Conservation (phyloP, 2,888 invertebrate species). For the Drosophila nr. fundita region DNA sequence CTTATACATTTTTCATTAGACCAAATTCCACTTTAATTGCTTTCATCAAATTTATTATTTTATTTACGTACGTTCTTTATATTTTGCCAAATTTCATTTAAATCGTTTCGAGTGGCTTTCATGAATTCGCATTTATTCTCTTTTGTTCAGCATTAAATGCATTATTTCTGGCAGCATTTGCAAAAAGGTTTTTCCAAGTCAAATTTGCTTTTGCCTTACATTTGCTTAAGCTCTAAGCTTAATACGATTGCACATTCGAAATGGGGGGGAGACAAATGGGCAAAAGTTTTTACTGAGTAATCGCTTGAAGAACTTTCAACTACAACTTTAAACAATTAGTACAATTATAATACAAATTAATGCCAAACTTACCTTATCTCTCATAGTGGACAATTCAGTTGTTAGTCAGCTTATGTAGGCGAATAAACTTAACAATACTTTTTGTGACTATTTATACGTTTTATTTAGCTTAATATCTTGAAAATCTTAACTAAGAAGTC, state of each 20-base stretch:
- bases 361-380: slow-evolving; percentile 10
- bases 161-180: slow-evolving; percentile 7
- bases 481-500: not conserved
- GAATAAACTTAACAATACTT: not conserved
- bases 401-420: not conserved
- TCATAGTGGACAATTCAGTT: not conserved
- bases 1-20: not conserved
- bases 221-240: slow-evolving; percentile 12
- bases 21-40: not conserved
- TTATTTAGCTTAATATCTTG: not conserved
- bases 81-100: slow-evolving; percentile 1
- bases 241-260: slow-evolving; percentile 7
- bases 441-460: not conserved
- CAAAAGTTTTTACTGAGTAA: slow-evolving; percentile 21
- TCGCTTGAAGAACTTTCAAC: slow-evolving; percentile 7
- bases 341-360: slow-evolving; percentile 8
- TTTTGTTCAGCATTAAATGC: not conserved
- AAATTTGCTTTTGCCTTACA: not conserved
- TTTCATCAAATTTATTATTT: not conserved
- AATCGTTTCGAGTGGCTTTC: slow-evolving; percentile 2
- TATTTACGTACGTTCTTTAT: not conserved
- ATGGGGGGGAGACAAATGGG: slow-evolving; percentile 5
- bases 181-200: not conserved
- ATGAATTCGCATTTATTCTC: not conserved
- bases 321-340: slow-evolving; percentile 28